These are phyloP conservation scores for Odobenus rosmarus DNA, from an alignment of 2,113 vertebrate species.

Conservation along the genomic window DNA sequence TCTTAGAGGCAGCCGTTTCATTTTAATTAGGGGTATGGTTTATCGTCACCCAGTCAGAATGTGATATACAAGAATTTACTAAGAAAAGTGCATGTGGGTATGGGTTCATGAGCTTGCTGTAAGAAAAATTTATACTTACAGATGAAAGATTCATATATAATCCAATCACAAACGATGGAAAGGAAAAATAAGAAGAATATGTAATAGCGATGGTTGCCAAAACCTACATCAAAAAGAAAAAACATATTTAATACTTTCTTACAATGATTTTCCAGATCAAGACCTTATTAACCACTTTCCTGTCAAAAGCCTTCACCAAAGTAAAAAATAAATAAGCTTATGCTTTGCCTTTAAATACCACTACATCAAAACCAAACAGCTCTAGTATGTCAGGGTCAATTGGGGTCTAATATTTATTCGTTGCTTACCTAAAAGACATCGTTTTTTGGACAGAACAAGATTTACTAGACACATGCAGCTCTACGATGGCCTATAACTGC, in stretches of 20 bases:
- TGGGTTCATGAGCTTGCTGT: not conserved
- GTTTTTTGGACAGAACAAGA: not conserved
- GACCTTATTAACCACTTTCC: not conserved
- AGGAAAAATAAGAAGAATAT: conserved; percentile 91
- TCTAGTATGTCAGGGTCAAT: not conserved
- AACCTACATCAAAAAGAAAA: conserved; percentile 84
- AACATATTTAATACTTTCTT: conserved; percentile 26
- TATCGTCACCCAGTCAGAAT: not conserved
- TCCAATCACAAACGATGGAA: conserved; percentile 86
- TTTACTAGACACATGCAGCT: not conserved
- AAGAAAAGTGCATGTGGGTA: not conserved
- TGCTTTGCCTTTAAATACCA: conserved; percentile 42
- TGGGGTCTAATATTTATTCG: conserved; percentile 16
- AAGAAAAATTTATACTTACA: conserved; percentile 89
- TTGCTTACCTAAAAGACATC: not conserved
- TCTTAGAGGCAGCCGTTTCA: not conserved
- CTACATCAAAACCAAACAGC: conserved; percentile 15
- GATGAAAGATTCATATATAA: conserved; percentile 89
- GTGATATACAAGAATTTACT: not conserved
- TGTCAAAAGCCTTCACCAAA: conserved; percentile 35
- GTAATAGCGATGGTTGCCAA: conserved; percentile 94
- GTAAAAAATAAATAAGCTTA: not conserved
- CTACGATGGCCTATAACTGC: not conserved
- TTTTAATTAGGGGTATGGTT: not conserved
- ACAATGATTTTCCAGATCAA: conserved; percentile 13